A percentile compares a stretch with the other conserved stretches of the same genome.
Evolutionary conservation across 2,797 vertebrate genomes (phyloP).

Genomic region (Poecilia velifera): DNA sequence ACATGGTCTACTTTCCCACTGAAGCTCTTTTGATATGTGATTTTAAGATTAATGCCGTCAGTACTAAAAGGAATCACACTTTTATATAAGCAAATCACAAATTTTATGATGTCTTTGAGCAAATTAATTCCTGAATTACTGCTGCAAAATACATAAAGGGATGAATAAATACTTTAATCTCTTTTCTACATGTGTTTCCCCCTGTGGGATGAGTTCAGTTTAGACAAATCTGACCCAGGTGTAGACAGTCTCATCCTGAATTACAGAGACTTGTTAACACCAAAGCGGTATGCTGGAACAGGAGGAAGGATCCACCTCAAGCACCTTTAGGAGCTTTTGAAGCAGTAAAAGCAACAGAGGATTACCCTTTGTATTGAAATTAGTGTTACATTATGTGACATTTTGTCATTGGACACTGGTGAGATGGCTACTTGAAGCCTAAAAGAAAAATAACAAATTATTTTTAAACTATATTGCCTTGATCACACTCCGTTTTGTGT

Average conservation of each 20-base stretch:
- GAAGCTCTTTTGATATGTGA: not conserved
- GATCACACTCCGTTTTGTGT: conserved; percentile 3
- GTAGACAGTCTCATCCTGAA: conserved; percentile 7
- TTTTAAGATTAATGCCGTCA: not conserved
- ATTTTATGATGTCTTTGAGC: not conserved
- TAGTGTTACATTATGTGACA: conserved; percentile 40
- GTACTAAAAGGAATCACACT: not conserved
- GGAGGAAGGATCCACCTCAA: conserved; percentile 17
- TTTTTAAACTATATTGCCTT: not conserved
- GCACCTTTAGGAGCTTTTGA: not conserved
- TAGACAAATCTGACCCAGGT: conserved; percentile 10
- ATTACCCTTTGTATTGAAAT: conserved; percentile 24
- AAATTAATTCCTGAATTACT: not conserved
- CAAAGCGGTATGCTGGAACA: conserved; percentile 6
- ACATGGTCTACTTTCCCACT: not conserved
- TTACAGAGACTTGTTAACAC: conserved; percentile 14
- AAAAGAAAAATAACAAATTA: not conserved
- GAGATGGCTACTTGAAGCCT: conserved; percentile 18
- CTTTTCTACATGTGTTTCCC: not conserved
- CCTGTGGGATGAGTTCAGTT: conserved; percentile 1
- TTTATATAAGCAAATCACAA: not conserved
- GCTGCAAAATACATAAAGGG: not conserved
- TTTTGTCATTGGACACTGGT: conserved; percentile 32
- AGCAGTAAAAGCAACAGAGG: conserved; percentile 6
- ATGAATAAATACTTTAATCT: conserved; percentile 21